Percentiles rank a stretch among this genome's conserved stretches.
phyloP scores from a whole-genome alignment of 30 jellyfish, hydroid and myxozoan species.

The Aurelia coerulea region DNA sequence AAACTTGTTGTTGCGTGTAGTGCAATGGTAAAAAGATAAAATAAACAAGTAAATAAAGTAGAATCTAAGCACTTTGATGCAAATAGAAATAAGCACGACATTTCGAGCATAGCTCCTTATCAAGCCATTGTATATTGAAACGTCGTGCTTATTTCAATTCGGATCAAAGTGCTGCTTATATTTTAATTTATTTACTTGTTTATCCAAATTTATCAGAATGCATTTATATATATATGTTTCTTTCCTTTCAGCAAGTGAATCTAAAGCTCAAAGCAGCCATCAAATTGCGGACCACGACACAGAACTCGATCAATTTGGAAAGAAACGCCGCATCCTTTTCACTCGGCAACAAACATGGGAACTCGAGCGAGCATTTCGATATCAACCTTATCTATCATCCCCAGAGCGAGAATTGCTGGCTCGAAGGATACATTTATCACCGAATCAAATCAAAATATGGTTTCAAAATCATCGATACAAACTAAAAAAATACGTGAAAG shows the following conservation, averaged over 20 bases:
- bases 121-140: too few relatives aligned
- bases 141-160: too few relatives aligned
- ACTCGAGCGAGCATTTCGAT: conserved; percentile 83
- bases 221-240: too few relatives aligned
- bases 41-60: too few relatives aligned
- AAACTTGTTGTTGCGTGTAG: too few relatives aligned
- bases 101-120: too few relatives aligned
- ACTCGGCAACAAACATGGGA: conserved; percentile 97
- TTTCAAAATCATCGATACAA: conserved; percentile 96
- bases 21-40: too few relatives aligned
- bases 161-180: too few relatives aligned
- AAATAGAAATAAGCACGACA: too few relatives aligned
- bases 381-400: conserved; percentile 91
- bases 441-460: conserved; percentile 96
- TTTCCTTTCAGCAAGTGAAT: background rate
- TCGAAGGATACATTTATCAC: conserved; percentile 79
- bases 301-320: conserved; percentile 46
- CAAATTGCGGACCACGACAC: conserved; percentile 1
- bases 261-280: conserved; percentile 4
- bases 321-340: conserved; percentile 86
- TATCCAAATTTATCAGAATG: too few relatives aligned
- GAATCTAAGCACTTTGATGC: too few relatives aligned
- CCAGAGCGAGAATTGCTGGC: conserved; percentile 94
- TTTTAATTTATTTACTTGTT: too few relatives aligned
- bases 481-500: conserved; percentile 85